A percentile compares a stretch with the other conserved stretches of the same genome.
Conservation (phyloP, 2,888 invertebrate species). For the Parapristionchus giblindavisi region DNA sequence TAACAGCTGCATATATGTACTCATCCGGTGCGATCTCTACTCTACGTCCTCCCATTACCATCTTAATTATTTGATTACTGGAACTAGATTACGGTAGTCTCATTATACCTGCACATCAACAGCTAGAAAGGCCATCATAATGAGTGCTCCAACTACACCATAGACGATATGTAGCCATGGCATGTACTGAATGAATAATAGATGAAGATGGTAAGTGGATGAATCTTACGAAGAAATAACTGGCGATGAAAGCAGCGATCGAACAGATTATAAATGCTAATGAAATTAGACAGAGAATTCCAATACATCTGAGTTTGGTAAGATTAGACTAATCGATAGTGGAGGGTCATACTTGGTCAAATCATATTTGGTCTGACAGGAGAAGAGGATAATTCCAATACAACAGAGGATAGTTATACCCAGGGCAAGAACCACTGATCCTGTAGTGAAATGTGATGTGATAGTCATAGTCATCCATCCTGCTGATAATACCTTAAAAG, state of each 20-base stretch:
- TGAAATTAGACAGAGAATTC: neutral
- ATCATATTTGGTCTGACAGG: conserved; percentile 18
- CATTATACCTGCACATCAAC: conserved; percentile 11
- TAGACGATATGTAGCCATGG: conserved; percentile 11
- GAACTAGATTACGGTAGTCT: neutral
- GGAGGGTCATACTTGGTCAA: neutral
- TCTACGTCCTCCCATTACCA: conserved; percentile 13
- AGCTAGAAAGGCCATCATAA: conserved; percentile 27
- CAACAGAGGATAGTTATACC: conserved; percentile 9
- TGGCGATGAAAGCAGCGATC: neutral
- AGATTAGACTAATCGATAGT: neutral
- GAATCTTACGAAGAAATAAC: neutral
- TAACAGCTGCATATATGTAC: conserved; percentile 9
- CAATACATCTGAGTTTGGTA: neutral
- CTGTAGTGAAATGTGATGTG: neutral
- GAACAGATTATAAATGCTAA: neutral
- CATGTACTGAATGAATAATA: neutral
- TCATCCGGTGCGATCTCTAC: neutral
- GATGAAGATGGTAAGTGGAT: neutral
- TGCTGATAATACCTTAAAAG: conserved; percentile 7
- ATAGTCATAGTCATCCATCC: conserved; percentile 15
- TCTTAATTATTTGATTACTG: neutral
- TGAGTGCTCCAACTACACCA: neutral
- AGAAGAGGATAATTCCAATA: conserved; percentile 12
- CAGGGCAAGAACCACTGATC: neutral